Conservation (phyloP, 2,113 vertebrate species). For the Zapus hudsonius region DNA sequence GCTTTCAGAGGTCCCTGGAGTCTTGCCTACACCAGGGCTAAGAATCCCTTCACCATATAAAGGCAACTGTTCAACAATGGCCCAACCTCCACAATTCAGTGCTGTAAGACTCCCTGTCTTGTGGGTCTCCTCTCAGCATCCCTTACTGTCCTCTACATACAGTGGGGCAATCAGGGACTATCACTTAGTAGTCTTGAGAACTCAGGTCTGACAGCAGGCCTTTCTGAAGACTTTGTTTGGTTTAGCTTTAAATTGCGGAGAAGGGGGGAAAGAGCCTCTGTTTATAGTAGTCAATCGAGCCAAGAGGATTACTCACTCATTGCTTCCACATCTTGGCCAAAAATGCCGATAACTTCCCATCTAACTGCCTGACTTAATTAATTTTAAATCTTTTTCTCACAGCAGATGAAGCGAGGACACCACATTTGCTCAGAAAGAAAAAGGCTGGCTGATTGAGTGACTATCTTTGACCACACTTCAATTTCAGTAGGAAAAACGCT, state of each 20-base stretch:
- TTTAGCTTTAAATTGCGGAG: slow-evolving; percentile 48
- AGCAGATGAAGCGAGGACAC: not conserved
- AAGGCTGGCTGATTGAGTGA: not conserved
- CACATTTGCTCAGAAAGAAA: slow-evolving; percentile 46
- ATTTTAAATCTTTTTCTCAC: slow-evolving; percentile 33
- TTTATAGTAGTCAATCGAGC: slow-evolving; percentile 44
- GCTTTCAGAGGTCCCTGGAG: slow-evolving; percentile 66
- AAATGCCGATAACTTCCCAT: slow-evolving; percentile 45
- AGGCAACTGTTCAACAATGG: not conserved
- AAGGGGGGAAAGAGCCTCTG: slow-evolving; percentile 18
- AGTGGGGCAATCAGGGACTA: not conserved
- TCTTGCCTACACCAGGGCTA: slow-evolving; percentile 18
- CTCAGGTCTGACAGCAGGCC: slow-evolving; percentile 9
- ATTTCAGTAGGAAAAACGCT: slow-evolving; percentile 43
- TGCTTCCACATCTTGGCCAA: slow-evolving; percentile 38
- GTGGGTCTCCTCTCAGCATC: slow-evolving; percentile 45
- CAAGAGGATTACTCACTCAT: slow-evolving; percentile 45
- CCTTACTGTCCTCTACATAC: not conserved
- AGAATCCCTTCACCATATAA: slow-evolving; percentile 42
- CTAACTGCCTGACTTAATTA: slow-evolving; percentile 21
- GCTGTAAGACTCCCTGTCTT: slow-evolving; percentile 61
- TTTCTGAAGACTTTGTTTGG: slow-evolving; percentile 42
- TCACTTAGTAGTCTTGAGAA: not conserved
- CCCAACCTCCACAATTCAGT: not conserved
- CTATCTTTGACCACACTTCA: not conserved